Percentiles rank a stretch among this genome's conserved stretches.
These are phyloP conservation scores for Drosophila nannoptera DNA, from an alignment of 1,140 invertebrate species.

Conservation along the genomic window DNA sequence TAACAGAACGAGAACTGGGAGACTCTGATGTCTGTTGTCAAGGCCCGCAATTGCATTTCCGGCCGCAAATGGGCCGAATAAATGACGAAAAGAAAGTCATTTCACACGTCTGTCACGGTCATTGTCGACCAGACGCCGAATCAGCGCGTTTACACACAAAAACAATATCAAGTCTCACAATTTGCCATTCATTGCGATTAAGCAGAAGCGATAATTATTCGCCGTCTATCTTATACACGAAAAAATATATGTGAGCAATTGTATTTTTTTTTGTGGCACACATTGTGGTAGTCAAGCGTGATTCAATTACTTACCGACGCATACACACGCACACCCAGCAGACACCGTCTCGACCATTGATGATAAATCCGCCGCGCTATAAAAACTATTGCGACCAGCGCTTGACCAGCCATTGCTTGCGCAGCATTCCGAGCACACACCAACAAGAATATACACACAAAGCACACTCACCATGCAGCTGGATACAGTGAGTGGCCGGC, in stretches of 20 bases:
- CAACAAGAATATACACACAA: neutral
- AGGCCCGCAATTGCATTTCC: slow-evolving; percentile 3
- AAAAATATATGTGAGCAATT: neutral
- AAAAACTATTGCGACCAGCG: slow-evolving; percentile 30
- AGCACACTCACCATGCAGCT: slow-evolving; percentile 1
- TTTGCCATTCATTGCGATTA: slow-evolving; percentile 12
- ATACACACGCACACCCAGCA: slow-evolving; percentile 1
- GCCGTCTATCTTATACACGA: too few relatives aligned
- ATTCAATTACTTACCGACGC: slow-evolving; percentile 28
- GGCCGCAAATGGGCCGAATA: slow-evolving; percentile 1
- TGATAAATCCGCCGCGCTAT: slow-evolving; percentile 39
- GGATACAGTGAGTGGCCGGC: slow-evolving; percentile 7
- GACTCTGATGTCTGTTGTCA: neutral
- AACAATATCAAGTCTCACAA: neutral
- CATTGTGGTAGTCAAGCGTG: slow-evolving; percentile 21
- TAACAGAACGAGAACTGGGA: neutral
- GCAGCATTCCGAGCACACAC: slow-evolving; percentile 7
- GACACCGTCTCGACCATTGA: slow-evolving; percentile 20
- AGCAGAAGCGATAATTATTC: slow-evolving; percentile 29
- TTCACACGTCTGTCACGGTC: slow-evolving; percentile 23
- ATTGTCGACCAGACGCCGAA: slow-evolving; percentile 3
- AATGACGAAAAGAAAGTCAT: slow-evolving; percentile 20
- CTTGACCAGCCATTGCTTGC: slow-evolving; percentile 25
- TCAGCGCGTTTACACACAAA: neutral
- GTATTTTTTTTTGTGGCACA: slow-evolving; percentile 18